Base-by-base conservation (phyloP, 2,888 invertebrate species). In the Achlya flavicornis region DNA sequence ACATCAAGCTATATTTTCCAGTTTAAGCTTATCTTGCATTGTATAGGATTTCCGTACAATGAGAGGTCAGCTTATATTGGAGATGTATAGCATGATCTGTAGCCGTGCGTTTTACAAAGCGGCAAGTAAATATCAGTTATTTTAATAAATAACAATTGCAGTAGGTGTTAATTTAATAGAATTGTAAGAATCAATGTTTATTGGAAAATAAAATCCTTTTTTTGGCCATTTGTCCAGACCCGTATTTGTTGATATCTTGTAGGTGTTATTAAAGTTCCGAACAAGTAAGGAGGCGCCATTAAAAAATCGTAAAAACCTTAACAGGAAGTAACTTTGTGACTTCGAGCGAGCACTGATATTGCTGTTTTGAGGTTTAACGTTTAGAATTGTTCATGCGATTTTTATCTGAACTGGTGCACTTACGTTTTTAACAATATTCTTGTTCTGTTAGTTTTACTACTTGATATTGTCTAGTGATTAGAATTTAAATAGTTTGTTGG, bases 251-350 rank as follows among this genome's bases (percentile, higher is more conserved):
- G 53, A 53, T 53, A 53, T 33, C 35, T 10, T 32, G 19, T 16
- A n/a, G 32, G 35, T 35, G 26, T 33, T 58, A 60, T 65, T 46
- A 46, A 46, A 7, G n/a, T 8, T 53, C 10, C 16, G 16, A 53
- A 10, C 53, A 53, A 53, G 19, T 10, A 53, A 53, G 53, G 53
- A 41, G 3, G 41, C 38, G 41, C 19, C n/a, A 53, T 76, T 76
- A 76, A 75, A 77, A 67, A 63, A 61, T 66, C 69, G 66, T 75
- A 74, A 81, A n/a, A 76, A 71, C 53, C 53, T 19, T 10, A 53
- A 53, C 19, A 53, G 53, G 53, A 53, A 19, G 19, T 19, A 19
- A 53, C 19, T 53, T 53, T 53, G 53, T 53, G 53, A 53, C 53
- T 10, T 1, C 7, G 35, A 5, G 8, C 10, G 41, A 26, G 26